Evolutionary conservation across 2,113 vertebrate genomes (phyloP), one percentile per base, ranked within the genome.

Genomic region (Nanorana parkeri): DNA sequence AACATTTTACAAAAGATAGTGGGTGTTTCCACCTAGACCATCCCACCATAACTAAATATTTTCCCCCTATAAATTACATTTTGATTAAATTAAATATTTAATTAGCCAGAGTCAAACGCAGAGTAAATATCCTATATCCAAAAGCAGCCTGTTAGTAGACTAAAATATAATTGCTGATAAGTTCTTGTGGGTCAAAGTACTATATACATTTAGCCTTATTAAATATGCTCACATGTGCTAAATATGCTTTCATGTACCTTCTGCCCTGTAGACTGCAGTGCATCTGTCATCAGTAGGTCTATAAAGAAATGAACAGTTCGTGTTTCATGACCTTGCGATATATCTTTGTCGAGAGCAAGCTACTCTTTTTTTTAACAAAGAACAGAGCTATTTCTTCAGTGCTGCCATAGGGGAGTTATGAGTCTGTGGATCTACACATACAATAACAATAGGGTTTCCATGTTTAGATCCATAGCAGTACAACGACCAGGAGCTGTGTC

Each of bases 251-350:
- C 41, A 15, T 47, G 21, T 63, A 23, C 10, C 11, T 63, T 24
- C 60, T 63, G 3, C 23, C 26, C 8, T 54, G 51, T 17, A 52
- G 68, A 51, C 8, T 23, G 13, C 36, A 28, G 17, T 55, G 4
- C 23, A 47, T 19, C 54, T 58, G 63, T 41, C 26, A 52, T 78
- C 47, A 66, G 63, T n/a, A n/a, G 17, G 41, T 66, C 24, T 65
- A 24, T 28, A 6, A 23, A 66, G 20, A 78, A 28, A 51, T 52
- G 28, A 8, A 65, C 17, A 66, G 60, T 54, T 66, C 47, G n/a
- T 66, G 41, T 66, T 64, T 17, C 51, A 66, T 66, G 47, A 78
- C 61, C 47, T 54, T 28, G 21, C 51, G 10, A 66, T 78, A 78
- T 20, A 78, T 66, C 75, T 54, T 78, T 64, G 23, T 32, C 54